A percentile compares a stretch with the other conserved stretches of the same genome.
These are phyloP conservation scores for Anarsia innoxiella DNA, from an alignment of 2,888 invertebrate genomes.

Conservation along the genomic window DNA sequence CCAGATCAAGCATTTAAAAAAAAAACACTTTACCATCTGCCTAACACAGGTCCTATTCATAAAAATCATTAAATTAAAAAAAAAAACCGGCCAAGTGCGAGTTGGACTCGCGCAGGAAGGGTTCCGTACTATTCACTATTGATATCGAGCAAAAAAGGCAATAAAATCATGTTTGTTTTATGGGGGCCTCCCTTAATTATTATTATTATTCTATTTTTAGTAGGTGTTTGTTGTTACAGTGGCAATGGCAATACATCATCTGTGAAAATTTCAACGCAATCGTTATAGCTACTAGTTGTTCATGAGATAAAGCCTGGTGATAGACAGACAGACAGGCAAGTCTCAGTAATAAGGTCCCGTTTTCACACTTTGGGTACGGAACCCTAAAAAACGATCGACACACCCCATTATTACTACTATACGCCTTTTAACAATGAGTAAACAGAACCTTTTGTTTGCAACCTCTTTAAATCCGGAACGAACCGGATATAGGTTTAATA, in stretches of 20 bases:
- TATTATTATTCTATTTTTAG: too few species aligned
- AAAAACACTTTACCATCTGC: too few species aligned
- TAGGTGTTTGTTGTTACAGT: background rate
- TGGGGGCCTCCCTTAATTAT: too few species aligned
- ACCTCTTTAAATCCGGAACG: conserved; percentile 27
- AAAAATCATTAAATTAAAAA: too few species aligned
- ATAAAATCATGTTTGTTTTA: background rate
- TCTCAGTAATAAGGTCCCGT: conserved; percentile 11
- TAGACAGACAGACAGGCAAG: conserved; percentile 9
- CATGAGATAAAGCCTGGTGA: background rate
- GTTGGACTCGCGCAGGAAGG: background rate
- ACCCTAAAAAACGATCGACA: conserved; percentile 1
- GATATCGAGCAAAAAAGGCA: conserved; percentile 1
- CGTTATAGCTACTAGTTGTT: too few species aligned
- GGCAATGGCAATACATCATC: background rate
- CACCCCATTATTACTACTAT: conserved; percentile 28
- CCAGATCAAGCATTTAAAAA: too few species aligned
- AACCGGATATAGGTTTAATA: conserved; percentile 44
- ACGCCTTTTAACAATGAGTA: conserved; percentile 21
- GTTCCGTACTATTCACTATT: background rate
- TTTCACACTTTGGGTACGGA: conserved; percentile 3
- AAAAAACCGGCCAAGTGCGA: background rate
- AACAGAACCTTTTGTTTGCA: conserved; percentile 26
- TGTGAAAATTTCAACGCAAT: background rate
- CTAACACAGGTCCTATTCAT: too few species aligned